Base-by-base conservation (phyloP, 2,888 invertebrate genomes). In the Aleiodes testaceus region DNA sequence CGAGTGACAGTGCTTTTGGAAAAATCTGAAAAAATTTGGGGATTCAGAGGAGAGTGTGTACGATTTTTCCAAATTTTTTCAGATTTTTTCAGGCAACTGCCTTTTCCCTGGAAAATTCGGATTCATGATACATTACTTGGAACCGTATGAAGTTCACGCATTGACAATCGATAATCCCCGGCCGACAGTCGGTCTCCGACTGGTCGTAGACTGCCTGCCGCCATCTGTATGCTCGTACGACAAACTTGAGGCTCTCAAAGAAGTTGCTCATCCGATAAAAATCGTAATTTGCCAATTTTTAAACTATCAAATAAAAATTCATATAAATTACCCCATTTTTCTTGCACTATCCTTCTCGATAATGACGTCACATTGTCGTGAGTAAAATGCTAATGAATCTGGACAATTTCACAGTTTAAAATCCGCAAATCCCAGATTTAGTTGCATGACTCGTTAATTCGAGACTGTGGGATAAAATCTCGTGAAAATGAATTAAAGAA, bases 91-190 rank as follows among this genome's bases (percentile, higher is more conserved):
- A n/a, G n/a, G n/a, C n/a, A n/a, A n/a, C n/a, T n/a, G n/a, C n/a
- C n/a, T 22, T 22, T 26, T 26, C 3, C 26, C 26, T 26, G 26
- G 1, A 26, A 3, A 5, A 5, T 26, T 26, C 14, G 12, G n/a
- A 9, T 45, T 3, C 14, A 45, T 45, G 26, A 22, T 14, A n/a
- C n/a, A 26, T 36, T 2, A 4, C 30, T 7, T 4, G 59, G 11
- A 16, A 63, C 45, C 20, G 47, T 26, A 20, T 45, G 20, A 47
- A 63, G 20, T 22, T 45, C 14, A 44, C 18, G 22, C 47, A 63
- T 74, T 76, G 69, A 63, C 76, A 73, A 76, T 76, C 76, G 76
- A 76, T 76, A 76, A 76, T 74, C 73, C 65, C 49, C 71, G 63
- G 68, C 45, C 45, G 47, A 63, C 63, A 12, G 63, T 63, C 66